phyloP scores from a whole-genome alignment of 2,113 vertebrate genomes.

The Ammodytes dubius region DNA sequence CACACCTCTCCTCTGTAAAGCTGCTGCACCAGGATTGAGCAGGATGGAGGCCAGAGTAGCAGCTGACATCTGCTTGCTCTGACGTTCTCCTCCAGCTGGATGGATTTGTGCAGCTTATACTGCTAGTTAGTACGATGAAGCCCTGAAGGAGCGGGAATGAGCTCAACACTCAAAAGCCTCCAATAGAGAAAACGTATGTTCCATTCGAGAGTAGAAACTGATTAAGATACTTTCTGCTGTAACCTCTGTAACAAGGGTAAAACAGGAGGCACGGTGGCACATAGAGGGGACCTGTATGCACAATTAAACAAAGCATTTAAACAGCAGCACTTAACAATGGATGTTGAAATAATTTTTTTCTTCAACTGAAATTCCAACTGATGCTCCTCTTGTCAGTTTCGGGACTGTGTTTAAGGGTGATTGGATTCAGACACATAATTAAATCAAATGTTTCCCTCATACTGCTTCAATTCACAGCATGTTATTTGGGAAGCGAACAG shows the following conservation, averaged over 20 bases:
- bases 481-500: neutral
- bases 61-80: slow-evolving; percentile 69
- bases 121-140: slow-evolving; percentile 80
- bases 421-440: slow-evolving; percentile 22
- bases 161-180: slow-evolving; percentile 53
- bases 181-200: slow-evolving; percentile 57
- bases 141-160: slow-evolving; percentile 69
- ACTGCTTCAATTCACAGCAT: neutral
- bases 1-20: slow-evolving; percentile 41
- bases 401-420: slow-evolving; percentile 23
- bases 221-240: slow-evolving; percentile 60
- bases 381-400: slow-evolving; percentile 43
- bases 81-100: slow-evolving; percentile 74
- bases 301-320: slow-evolving; percentile 46
- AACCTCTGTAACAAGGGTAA: slow-evolving; percentile 45
- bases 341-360: slow-evolving; percentile 9
- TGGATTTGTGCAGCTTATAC: slow-evolving; percentile 74
- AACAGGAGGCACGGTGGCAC: slow-evolving; percentile 1
- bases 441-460: slow-evolving; percentile 21
- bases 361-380: slow-evolving; percentile 20
- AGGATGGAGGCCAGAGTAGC: slow-evolving; percentile 54
- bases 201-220: slow-evolving; percentile 47
- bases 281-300: slow-evolving; percentile 24
- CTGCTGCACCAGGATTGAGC: slow-evolving; percentile 50
- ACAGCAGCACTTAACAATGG: slow-evolving; percentile 26